These are phyloP conservation scores for Anarrhichthys ocellatus DNA, from an alignment of 2,113 vertebrate species.

Conservation along the genomic window DNA sequence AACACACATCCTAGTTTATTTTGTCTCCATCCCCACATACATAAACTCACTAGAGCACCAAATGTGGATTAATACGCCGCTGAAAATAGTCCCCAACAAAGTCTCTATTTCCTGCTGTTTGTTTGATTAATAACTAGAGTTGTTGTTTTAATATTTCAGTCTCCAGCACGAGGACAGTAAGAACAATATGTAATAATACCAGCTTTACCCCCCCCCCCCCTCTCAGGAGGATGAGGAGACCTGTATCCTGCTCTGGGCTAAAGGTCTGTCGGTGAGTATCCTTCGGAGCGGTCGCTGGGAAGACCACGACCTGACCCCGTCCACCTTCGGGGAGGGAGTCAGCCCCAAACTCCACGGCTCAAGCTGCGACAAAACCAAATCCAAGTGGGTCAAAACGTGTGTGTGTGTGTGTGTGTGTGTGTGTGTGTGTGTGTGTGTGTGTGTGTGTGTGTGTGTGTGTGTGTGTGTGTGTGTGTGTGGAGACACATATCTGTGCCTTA, in stretches of 20 bases:
- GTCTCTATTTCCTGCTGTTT: background rate
- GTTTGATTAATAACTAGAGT: background rate
- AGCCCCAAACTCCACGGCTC: slow-evolving; percentile 79
- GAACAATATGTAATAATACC: too few species aligned
- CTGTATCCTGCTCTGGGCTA: slow-evolving; percentile 90
- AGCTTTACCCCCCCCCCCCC: too few species aligned
- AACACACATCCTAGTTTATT: background rate
- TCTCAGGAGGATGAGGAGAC: slow-evolving; percentile 62
- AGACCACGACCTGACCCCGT: slow-evolving; percentile 79
- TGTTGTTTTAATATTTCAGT: too few species aligned
- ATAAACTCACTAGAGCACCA: background rate
- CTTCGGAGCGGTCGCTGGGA: slow-evolving; percentile 74
- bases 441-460: too few species aligned
- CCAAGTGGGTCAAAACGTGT: slow-evolving; percentile 68
- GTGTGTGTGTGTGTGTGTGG: too few species aligned
- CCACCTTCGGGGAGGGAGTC: slow-evolving; percentile 83
- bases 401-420: too few species aligned
- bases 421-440: too few species aligned
- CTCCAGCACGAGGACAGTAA: too few species aligned
- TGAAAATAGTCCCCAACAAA: background rate
- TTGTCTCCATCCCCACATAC: background rate
- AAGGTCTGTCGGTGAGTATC: slow-evolving; percentile 81
- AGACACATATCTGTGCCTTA: too few species aligned
- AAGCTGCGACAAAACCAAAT: slow-evolving; percentile 71
- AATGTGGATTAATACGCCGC: background rate